Evolutionary conservation across 2,113 vertebrate species (phyloP).

Genomic region (Raja brachyura): DNA sequence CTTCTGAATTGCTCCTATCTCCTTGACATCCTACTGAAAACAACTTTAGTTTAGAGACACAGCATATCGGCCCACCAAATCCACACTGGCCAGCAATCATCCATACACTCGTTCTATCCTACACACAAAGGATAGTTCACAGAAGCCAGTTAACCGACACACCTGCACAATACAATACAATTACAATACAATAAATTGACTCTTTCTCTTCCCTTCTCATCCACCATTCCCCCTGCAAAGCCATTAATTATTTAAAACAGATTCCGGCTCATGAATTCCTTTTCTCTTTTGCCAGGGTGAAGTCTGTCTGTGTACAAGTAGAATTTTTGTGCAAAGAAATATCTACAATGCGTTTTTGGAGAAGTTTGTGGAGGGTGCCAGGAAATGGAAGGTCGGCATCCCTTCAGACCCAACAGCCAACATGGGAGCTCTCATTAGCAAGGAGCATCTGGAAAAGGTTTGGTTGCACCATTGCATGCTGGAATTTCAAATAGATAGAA

Average conservation of each 20-base stretch:
- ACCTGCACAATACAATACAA: no score
- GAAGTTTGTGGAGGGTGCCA: slow-evolving; percentile 77
- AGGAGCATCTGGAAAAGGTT: slow-evolving; percentile 88
- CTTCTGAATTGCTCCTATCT: no score
- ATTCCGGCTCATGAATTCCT: not conserved
- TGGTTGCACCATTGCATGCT: not conserved
- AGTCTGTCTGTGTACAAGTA: slow-evolving; percentile 92
- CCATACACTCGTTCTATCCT: no score
- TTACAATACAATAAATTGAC: no score
- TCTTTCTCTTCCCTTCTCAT: not conserved
- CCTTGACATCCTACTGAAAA: no score
- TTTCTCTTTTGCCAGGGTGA: slow-evolving; percentile 69
- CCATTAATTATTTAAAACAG: not conserved
- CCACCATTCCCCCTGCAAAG: no score
- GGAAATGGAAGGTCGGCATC: slow-evolving; percentile 76
- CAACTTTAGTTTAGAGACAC: no score
- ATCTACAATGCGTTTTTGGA: slow-evolving; percentile 79
- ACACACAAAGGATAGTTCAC: no score
- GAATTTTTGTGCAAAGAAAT: slow-evolving; percentile 84
- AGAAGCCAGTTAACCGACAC: no score
- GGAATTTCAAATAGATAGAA: not conserved
- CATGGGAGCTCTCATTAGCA: slow-evolving; percentile 86
- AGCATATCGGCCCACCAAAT: no score
- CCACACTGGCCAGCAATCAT: no score
- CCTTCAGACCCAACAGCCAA: slow-evolving; percentile 67